Evolutionary conservation across 2,113 vertebrate genomes (phyloP), one percentile per base, ranked within the genome.

Genomic region (Tauraco erythrolophus): DNA sequence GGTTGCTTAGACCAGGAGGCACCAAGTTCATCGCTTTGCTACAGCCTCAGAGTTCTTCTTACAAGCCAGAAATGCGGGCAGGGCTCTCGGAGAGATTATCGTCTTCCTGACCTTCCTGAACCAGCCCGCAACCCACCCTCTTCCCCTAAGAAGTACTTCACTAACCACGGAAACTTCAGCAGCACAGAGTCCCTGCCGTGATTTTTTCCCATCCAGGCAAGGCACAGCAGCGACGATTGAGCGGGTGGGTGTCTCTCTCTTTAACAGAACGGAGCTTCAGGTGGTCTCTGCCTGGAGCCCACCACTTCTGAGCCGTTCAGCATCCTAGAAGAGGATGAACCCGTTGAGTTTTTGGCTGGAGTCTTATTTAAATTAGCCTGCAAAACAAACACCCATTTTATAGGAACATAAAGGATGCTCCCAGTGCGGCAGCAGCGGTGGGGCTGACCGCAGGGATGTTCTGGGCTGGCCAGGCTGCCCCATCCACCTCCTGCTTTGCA

Each of bases 161-260:
- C 24, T 54, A 69, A 65, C 72, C 45, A 33, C 1, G 0, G 80
- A 37, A 53, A 56, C 25, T 56, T 56, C 33, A 61, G 65, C 56
- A 70, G 5, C 24, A 19, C 4, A 1, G 51, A 14, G 7, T 23
- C 1, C 0, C 61, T 57, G 30, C 41, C 35, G 30, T 33, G 21
- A 9, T 37, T 58, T 74, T n/a, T 12, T 22, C 33, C 31, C 25
- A 18, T 41, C 43, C 14, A 27, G n/a, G 9, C 12, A 7, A 27
- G 1, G 1, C 50, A 30, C 1, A 2, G 23, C 65, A 64, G 41
- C 5, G 2, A 27, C 3, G 13, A 9, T 19, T 70, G 24, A 19
- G 18, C 22, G 18, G 31, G 41, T 45, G 18, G 37, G 10, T 19
- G 7, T 45, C 35, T 48, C 24, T 57, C 21, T 50, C n/a, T 60